phyloP scores from a whole-genome alignment of 1,140 invertebrate genomes.

The Trachymyrmex cornetzi region DNA sequence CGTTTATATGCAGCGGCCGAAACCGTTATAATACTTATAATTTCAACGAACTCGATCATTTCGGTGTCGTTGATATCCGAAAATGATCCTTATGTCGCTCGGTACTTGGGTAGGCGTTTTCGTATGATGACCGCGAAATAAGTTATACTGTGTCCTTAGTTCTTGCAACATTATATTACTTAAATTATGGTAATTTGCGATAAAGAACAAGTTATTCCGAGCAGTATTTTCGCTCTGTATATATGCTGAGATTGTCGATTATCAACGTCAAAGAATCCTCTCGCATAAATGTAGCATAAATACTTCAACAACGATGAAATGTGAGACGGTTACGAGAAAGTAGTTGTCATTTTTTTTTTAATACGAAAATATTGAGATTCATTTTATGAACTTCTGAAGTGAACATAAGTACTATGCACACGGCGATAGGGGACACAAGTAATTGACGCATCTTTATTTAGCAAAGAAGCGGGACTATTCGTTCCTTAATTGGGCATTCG shows the following conservation, averaged over 20 bases:
- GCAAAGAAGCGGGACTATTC: conserved; percentile 16
- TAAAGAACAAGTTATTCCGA: conserved; percentile 42
- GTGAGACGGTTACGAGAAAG: not conserved
- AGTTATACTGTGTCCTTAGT: conserved; percentile 27
- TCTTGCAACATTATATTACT: conserved; percentile 44
- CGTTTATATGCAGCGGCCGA: not conserved
- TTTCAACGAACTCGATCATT: conserved; percentile 32
- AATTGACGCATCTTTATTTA: conserved; percentile 21
- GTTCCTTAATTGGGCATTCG: conserved; percentile 21
- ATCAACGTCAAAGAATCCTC: conserved; percentile 21
- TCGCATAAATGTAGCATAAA: conserved; percentile 1
- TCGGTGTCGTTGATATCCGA: conserved; percentile 37
- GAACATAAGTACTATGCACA: not conserved
- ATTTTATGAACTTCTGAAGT: not conserved
- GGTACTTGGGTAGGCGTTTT: conserved; percentile 8
- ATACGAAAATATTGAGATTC: not conserved
- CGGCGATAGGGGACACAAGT: conserved; percentile 2
- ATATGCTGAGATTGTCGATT: conserved; percentile 24
- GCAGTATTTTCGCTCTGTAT: conserved; percentile 24
- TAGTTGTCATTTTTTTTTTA: not conserved
- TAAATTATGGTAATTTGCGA: conserved; percentile 55
- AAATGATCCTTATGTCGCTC: conserved; percentile 32
- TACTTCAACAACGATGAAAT: conserved; percentile 17
- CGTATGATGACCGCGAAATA: conserved; percentile 21
- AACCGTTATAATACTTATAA: conserved; percentile 56